Evolutionary conservation across 2,797 vertebrate species (phyloP).

Genomic region (Smutsia temminckii): DNA sequence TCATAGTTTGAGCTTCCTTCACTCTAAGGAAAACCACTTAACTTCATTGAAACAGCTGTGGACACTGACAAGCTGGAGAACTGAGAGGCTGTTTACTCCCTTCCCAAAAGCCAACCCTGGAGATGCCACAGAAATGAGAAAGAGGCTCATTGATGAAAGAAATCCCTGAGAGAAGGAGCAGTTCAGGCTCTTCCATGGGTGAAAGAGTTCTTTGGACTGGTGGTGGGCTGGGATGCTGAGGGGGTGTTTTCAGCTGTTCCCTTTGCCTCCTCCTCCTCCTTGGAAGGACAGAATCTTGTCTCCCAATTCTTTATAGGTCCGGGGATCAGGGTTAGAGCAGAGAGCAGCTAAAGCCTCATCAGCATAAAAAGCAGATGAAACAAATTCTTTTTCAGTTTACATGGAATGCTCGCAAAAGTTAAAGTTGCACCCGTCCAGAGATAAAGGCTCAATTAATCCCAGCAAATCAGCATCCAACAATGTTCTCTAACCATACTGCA

Average conservation of each 20-base stretch:
- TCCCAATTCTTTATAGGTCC: not conserved
- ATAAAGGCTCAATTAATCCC: not conserved
- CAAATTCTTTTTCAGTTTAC: not conserved
- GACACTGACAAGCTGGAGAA: not conserved
- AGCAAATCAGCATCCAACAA: not conserved
- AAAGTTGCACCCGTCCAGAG: not conserved
- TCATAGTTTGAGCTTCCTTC: not conserved
- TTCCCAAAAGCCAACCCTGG: not conserved
- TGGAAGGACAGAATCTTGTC: not conserved
- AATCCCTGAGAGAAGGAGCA: not conserved
- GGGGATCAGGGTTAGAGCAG: not conserved
- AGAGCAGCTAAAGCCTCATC: not conserved
- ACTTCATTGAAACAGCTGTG: not conserved
- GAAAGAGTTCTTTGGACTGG: not conserved
- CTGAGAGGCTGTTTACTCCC: not conserved
- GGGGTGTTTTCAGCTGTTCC: too few species aligned
- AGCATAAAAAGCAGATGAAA: not conserved
- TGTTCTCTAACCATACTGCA: not conserved
- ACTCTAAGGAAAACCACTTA: not conserved
- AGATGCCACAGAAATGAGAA: not conserved
- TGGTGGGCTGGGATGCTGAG: not conserved
- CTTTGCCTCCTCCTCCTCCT: not conserved
- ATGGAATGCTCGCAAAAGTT: not conserved
- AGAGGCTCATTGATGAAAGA: not conserved
- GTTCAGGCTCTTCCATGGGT: not conserved